Evolutionary conservation across 2,113 vertebrate species (phyloP), one percentile per base, ranked within the genome.

Genomic region (Ageneiosus marmoratus): DNA sequence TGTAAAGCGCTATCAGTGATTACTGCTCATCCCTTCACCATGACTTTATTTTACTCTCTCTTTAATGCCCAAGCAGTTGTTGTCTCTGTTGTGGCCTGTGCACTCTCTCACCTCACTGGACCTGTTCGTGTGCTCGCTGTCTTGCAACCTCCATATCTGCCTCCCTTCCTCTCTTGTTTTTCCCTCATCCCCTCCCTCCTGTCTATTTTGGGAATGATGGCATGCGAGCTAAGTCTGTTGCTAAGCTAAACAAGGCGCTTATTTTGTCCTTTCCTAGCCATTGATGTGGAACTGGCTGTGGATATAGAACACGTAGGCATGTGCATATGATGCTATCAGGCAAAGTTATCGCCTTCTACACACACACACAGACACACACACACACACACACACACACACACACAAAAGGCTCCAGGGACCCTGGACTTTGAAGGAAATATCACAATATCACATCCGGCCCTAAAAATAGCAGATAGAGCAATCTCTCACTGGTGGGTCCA

Each of bases 381-480:
- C 67, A 48, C 63, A 55, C 69, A 46, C 70, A 58, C 44, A 78
- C 48, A 53, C 46, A 50, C n/a, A 73, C 46, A 72, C 22, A 70
- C 41, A 50, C 24, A 27, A 3, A 29, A 37, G 82, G 32, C 37
- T 48, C 41, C 67, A 34, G 41, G 62, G 50, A 56, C 70, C 55
- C 80, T n/a, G 37, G 74, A 69, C 7, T 50, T 53, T 41, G 24
- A 51, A 0, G 15, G 41, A 65, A 74, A 70, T 50, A 48, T 73
- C 37, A 8, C 12, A 34, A 76, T 58, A 75, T 79, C 48, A 63
- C 56, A 70, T 77, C 63, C 50, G 34, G 32, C 3, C 27, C 83
- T 80, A 86, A 84, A 85, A 86, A 88, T 84, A 88, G 74, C n/a
- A 84, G 79, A 86, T 51, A 82, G 53, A 34, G 41, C 8, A 5